phyloP scores from a whole-genome alignment of 2,113 vertebrate species.

The human region GRCh38 chrX:82763001-82763500 shows the following conservation, averaged over 20 bases:
- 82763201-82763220: background rate
- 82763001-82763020: slow-evolving; percentile 5
- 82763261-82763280: background rate
- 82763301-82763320: background rate
- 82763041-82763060: background rate
- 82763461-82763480: slow-evolving; percentile 1
- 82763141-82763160: background rate
- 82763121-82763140: background rate
- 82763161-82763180: background rate
- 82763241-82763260: background rate
- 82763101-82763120: background rate
- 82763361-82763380: background rate
- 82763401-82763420: background rate
- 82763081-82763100: background rate
- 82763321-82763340: background rate
- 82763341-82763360: background rate
- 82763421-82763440: slow-evolving; percentile 13
- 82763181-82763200: background rate
- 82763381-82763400: slow-evolving; percentile 44
- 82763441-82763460: slow-evolving; percentile 21
- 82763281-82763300: background rate
- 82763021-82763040: background rate
- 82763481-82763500: background rate
- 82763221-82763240: background rate
- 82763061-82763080: background rate